These are phyloP conservation scores for Sarcophaga bullata DNA, from an alignment of 1,140 invertebrate genomes.

Conservation along the genomic window DNA sequence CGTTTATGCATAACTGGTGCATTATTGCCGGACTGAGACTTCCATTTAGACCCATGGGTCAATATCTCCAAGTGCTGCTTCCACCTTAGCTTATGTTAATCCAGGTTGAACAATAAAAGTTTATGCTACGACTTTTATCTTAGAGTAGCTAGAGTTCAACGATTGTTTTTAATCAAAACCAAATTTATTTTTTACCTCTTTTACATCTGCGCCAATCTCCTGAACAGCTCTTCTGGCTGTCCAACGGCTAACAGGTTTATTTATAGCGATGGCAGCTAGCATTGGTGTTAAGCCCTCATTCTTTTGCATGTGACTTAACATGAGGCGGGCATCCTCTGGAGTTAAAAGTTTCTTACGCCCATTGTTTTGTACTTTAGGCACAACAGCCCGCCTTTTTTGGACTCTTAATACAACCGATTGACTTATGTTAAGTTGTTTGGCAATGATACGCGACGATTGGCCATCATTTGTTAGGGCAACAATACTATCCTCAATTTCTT, in stretches of 20 bases:
- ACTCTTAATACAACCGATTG: constrained; percentile 26
- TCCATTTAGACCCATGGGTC: too few relatives aligned
- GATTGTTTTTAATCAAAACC: too few relatives aligned
- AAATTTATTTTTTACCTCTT: too few relatives aligned
- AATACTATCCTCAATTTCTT: background rate
- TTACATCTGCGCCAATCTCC: background rate
- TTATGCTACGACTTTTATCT: too few relatives aligned
- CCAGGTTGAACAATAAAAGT: too few relatives aligned
- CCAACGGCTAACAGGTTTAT: constrained; percentile 27
- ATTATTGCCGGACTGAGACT: too few relatives aligned
- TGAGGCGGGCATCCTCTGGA: constrained; percentile 32
- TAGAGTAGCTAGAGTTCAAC: too few relatives aligned
- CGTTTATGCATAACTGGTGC: too few relatives aligned
- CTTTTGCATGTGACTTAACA: background rate
- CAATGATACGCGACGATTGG: constrained; percentile 7
- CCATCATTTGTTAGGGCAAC: background rate
- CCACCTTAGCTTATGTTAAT: too few relatives aligned
- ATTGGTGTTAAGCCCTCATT: constrained; percentile 34
- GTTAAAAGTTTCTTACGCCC: constrained; percentile 35
- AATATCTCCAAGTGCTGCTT: too few relatives aligned
- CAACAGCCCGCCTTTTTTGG: constrained; percentile 35
- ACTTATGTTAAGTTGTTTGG: background rate
- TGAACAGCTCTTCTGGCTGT: constrained; percentile 17
- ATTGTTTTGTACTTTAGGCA: constrained; percentile 29
- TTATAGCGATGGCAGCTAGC: constrained; percentile 36